Evolutionary conservation across 2,797 vertebrate species (phyloP).

Genomic region (Anguilla pacifica): DNA sequence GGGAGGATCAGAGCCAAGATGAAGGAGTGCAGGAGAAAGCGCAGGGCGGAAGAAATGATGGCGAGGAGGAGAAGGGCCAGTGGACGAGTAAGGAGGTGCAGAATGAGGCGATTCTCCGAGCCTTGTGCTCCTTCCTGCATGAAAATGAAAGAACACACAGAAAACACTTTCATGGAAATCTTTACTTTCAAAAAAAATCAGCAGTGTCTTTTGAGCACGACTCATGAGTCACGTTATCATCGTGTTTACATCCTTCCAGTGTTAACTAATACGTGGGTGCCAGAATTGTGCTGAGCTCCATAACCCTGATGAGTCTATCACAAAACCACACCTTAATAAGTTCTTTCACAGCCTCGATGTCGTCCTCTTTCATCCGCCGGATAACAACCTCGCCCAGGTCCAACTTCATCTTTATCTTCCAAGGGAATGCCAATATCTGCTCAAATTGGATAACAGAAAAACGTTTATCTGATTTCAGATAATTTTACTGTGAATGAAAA

Average conservation of each 20-base stretch:
- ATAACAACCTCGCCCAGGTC: slow-evolving; percentile 72
- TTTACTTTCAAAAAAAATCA: not conserved
- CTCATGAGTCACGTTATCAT: not conserved
- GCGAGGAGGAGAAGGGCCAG: slow-evolving; percentile 83
- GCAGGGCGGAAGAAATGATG: slow-evolving; percentile 79
- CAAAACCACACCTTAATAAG: slow-evolving; percentile 80
- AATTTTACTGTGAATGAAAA: not conserved
- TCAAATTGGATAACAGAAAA: not conserved
- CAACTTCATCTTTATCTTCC: slow-evolving; percentile 61
- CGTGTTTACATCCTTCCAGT: not conserved
- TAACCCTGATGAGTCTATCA: not conserved
- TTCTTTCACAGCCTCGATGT: slow-evolving; percentile 81
- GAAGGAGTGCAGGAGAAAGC: slow-evolving; percentile 85
- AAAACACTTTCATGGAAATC: not conserved
- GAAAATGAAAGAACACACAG: not conserved
- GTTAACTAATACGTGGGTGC: not conserved
- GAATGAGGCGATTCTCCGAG: slow-evolving; percentile 84
- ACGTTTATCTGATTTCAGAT: not conserved
- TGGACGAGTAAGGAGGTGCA: slow-evolving; percentile 83
- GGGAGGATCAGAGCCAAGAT: slow-evolving; percentile 82
- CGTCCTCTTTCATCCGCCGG: slow-evolving; percentile 85
- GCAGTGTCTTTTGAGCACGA: not conserved
- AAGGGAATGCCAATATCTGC: not conserved
- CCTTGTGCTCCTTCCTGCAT: slow-evolving; percentile 83
- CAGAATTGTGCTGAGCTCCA: not conserved